Percentiles rank a stretch among this genome's conserved stretches.
phyloP scores from a whole-genome alignment of 23 tunicate genomes.

The Botrylloides violaceus region DNA sequence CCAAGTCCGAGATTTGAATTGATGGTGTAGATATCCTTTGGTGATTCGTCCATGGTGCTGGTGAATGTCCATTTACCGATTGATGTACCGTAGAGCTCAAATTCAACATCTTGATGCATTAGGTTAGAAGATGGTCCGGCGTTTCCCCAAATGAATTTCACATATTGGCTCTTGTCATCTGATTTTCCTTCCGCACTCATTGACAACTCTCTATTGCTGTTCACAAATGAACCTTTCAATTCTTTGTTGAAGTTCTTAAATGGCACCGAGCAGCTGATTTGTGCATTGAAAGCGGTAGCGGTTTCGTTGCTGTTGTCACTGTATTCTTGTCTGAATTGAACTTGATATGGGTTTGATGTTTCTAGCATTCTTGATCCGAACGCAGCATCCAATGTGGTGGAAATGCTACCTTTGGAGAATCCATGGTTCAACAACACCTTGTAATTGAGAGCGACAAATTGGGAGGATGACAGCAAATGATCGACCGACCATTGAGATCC shows the following conservation, averaged over 20 bases:
- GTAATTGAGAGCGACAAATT: slow-evolving; percentile 47
- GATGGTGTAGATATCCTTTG: slow-evolving; percentile 2
- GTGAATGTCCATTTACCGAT: neutral
- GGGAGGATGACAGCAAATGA: slow-evolving; percentile 45
- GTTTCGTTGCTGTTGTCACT: neutral
- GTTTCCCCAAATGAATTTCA: slow-evolving; percentile 9
- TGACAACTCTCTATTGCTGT: neutral
- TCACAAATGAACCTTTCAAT: neutral
- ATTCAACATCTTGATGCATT: neutral
- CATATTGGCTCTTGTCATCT: neutral
- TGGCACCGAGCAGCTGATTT: slow-evolving; percentile 3
- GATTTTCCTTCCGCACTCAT: neutral
- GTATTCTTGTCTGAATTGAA: slow-evolving; percentile 10
- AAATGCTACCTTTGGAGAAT: slow-evolving; percentile 12
- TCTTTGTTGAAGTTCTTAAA: neutral
- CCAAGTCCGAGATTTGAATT: slow-evolving; percentile 10
- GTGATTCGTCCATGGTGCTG: neutral
- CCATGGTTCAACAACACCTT: slow-evolving; percentile 21
- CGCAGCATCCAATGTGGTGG: neutral
- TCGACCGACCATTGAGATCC: slow-evolving; percentile 39
- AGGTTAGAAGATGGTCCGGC: slow-evolving; percentile 13
- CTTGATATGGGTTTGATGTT: slow-evolving; percentile 11
- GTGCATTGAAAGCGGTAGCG: neutral
- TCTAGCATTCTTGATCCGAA: neutral
- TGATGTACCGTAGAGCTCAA: slow-evolving; percentile 5